Percentiles rank a stretch among this genome's conserved stretches.
phyloP scores from a whole-genome alignment of 2,888 invertebrate species.

The Lomographa bimaculata region DNA sequence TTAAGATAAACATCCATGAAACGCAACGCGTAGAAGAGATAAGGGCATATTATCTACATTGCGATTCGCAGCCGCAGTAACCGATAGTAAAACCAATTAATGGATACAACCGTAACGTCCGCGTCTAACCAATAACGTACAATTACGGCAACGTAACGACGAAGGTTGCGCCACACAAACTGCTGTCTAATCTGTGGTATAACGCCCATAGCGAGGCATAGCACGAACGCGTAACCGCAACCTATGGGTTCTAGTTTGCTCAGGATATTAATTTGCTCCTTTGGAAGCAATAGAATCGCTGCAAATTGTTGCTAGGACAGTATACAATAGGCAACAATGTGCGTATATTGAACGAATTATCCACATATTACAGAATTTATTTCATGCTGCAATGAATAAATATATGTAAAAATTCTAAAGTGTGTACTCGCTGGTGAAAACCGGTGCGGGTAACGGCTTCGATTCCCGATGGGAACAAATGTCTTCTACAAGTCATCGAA shows the following conservation, averaged over 20 bases:
- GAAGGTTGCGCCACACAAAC: slow-evolving; percentile 9
- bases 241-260: slow-evolving; percentile 15
- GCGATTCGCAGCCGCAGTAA: slow-evolving; percentile 14
- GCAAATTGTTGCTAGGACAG: no score
- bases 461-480: no score
- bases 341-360: no score
- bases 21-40: slow-evolving; percentile 4
- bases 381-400: no score
- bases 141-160: slow-evolving; percentile 15
- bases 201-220: slow-evolving; percentile 15
- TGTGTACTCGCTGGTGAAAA: no score
- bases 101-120: slow-evolving; percentile 13
- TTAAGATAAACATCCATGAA: no score
- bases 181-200: slow-evolving; percentile 12
- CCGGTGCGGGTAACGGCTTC: no score
- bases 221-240: slow-evolving; percentile 24
- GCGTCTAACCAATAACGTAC: slow-evolving; percentile 16
- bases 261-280: slow-evolving; percentile 24
- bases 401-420: no score
- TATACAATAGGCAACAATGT: no score
- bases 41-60: slow-evolving; percentile 4
- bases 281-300: slow-evolving; percentile 12
- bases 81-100: slow-evolving; percentile 24
- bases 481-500: no score
- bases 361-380: no score